Conservation (phyloP, 2,888 invertebrate genomes). For the Hofmannophila pseudospretella region DNA sequence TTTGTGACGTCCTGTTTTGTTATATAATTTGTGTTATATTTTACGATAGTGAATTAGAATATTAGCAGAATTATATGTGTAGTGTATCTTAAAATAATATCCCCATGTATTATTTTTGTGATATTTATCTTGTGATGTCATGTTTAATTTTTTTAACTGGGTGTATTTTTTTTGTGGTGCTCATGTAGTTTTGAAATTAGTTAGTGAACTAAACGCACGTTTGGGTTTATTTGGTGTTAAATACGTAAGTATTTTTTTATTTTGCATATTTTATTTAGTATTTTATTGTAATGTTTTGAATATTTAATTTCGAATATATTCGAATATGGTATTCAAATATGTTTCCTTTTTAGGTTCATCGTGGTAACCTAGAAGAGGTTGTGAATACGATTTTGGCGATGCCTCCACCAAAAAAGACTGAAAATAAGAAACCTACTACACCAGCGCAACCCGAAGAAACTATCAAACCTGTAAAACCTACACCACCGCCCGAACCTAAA, state of each 20-base stretch:
- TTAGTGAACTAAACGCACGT: slow-evolving; percentile 8
- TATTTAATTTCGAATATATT: no score
- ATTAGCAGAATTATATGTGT: no score
- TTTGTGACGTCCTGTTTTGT: no score
- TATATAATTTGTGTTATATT: no score
- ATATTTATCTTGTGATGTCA: no score
- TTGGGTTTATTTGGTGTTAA: slow-evolving; percentile 21
- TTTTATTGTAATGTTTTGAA: slow-evolving; percentile 2
- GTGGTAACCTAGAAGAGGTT: slow-evolving; percentile 73
- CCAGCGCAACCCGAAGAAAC: slow-evolving; percentile 42
- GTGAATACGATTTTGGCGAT: slow-evolving; percentile 63
- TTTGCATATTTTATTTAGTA: slow-evolving; percentile 10
- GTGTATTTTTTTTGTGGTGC: slow-evolving; percentile 4
- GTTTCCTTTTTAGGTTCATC: slow-evolving; percentile 71
- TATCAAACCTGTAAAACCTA: slow-evolving; percentile 32
- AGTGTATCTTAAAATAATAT: no score
- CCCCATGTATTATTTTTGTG: no score
- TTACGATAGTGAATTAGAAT: no score
- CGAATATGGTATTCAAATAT: not conserved
- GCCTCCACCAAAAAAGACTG: slow-evolving; percentile 57
- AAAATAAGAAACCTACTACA: slow-evolving; percentile 42
- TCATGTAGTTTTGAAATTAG: slow-evolving; percentile 4
- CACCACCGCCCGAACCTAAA: slow-evolving; percentile 42
- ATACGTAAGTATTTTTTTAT: slow-evolving; percentile 22
- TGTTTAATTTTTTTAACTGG: slow-evolving; percentile 4